Percentiles rank a stretch among this genome's conserved stretches.
Conservation (phyloP, 2,888 invertebrate genomes). For the Morpho deidamia region DNA sequence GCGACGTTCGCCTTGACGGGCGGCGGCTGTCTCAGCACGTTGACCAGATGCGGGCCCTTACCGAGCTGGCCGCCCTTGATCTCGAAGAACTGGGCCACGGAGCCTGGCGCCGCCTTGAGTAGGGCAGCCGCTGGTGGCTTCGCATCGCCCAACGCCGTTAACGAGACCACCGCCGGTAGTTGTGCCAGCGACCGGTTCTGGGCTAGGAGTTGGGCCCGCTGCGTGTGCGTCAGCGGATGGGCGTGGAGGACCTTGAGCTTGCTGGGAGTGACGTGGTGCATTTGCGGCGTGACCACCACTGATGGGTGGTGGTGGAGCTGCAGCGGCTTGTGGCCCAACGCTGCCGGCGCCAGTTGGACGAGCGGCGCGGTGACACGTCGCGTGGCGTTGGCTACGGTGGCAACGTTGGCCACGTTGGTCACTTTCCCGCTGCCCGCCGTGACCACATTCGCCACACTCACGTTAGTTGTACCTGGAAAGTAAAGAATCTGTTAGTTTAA, state of each 20-base stretch:
- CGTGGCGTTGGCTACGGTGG: slow-evolving; percentile 24
- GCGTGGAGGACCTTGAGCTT: slow-evolving; percentile 63
- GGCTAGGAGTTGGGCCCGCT: slow-evolving; percentile 51
- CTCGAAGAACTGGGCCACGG: slow-evolving; percentile 63
- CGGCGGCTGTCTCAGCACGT: slow-evolving; percentile 58
- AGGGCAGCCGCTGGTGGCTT: slow-evolving; percentile 35
- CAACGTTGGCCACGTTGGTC: slow-evolving; percentile 19
- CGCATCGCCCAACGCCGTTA: slow-evolving; percentile 50
- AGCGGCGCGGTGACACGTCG: slow-evolving; percentile 42
- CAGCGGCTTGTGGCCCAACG: slow-evolving; percentile 39
- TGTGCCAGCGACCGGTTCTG: slow-evolving; percentile 41
- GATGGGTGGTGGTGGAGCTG: slow-evolving; percentile 32
- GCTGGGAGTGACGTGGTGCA: slow-evolving; percentile 49
- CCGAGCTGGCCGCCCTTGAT: slow-evolving; percentile 59
- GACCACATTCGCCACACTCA: too few species aligned
- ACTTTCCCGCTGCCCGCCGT: slow-evolving; percentile 8
- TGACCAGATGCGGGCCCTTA: slow-evolving; percentile 62
- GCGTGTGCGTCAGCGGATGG: slow-evolving; percentile 52
- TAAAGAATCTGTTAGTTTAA: too few species aligned
- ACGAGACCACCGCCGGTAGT: slow-evolving; percentile 55
- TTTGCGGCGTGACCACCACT: slow-evolving; percentile 44
- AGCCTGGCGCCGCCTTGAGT: slow-evolving; percentile 50
- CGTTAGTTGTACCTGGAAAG: too few species aligned
- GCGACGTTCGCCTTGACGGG: slow-evolving; percentile 48
- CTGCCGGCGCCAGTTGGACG: slow-evolving; percentile 41